Base-by-base conservation (phyloP, 2,797 vertebrate species). In the Pseudocheirus occidentalis region DNA sequence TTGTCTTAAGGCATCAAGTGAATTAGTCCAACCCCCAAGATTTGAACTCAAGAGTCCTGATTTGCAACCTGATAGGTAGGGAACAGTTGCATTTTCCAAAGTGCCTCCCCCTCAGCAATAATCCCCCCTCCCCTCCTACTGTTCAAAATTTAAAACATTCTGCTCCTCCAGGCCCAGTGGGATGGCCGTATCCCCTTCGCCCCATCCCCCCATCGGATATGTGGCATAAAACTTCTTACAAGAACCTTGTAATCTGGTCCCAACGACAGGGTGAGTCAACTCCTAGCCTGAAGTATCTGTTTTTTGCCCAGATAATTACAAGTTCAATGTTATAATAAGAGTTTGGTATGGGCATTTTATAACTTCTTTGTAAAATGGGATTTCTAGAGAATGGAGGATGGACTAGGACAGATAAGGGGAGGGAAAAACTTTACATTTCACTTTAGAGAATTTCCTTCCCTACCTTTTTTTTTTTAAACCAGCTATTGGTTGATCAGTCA, bases 291-390 rank as follows among this genome's bases (percentile, higher is more conserved):
- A 96, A 81, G 94, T 95, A 96, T 96, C 95, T 97, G 96, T 50
- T 91, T 95, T 93, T 96, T 93, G 90, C 95, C 95, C 93, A 93
- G 96, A 96, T 97, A 97, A 97, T 97, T 96, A 96, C 1, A 14
- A 94, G 90, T 55, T 93, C 92, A 56, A 91, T 81, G 27, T 56
- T 96, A 34, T 95, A 93, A 97, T 97, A 97, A 92, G 40, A 93
- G 91, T 94, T 95, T 94, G 95, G 97, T 92, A 93, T 62, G 95
- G 89, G 91, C 50, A 21, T 94, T 97, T 95, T 55, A 50, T 93
- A 96, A 92, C 0, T 95, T 96, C 91, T 94, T 90, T 96, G 95
- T 91, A n/a, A 95, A 97, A 59, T 93, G 91, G 58, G 90, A 94
- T 94, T 94, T 91, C 94, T 96, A 92, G 90, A 90, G 92, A 14